Evolutionary conservation across 1,140 invertebrate genomes (phyloP).

Genomic region (Tribolium madens): DNA sequence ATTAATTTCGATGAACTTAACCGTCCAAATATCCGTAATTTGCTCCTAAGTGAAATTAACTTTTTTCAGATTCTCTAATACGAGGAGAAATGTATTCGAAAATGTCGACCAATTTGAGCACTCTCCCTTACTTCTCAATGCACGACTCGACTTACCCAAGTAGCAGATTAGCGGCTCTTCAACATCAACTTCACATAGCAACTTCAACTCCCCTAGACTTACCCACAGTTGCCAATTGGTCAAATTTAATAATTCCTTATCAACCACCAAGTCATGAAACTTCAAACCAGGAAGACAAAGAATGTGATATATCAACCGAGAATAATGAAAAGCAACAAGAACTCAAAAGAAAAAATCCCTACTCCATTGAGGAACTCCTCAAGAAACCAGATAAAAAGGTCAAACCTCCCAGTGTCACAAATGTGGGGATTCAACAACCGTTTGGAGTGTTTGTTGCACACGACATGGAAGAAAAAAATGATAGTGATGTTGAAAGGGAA

Average conservation of each 20-base stretch:
- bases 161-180: conserved; percentile 70
- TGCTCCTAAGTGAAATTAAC: not conserved
- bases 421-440: conserved; percentile 59
- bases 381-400: conserved; percentile 78
- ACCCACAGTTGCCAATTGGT: conserved; percentile 68
- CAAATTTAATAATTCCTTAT: conserved; percentile 69
- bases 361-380: conserved; percentile 87
- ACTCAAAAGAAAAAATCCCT: conserved; percentile 80
- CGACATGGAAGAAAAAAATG: conserved; percentile 42
- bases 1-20: not conserved
- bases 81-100: conserved; percentile 57
- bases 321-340: conserved; percentile 54
- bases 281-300: conserved; percentile 15
- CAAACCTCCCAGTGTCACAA: conserved; percentile 55
- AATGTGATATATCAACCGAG: conserved; percentile 16
- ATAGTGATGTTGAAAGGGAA: conserved; percentile 53
- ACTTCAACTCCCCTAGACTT: conserved; percentile 61
- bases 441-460: conserved; percentile 58
- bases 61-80: conserved; percentile 56
- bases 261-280: conserved; percentile 48
- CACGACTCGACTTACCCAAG: conserved; percentile 64
- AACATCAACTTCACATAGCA: conserved; percentile 67
- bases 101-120: conserved; percentile 47
- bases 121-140: conserved; percentile 58
- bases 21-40: not conserved